phyloP scores from a whole-genome alignment of 2,888 invertebrate species.

The Sycophila texana region DNA sequence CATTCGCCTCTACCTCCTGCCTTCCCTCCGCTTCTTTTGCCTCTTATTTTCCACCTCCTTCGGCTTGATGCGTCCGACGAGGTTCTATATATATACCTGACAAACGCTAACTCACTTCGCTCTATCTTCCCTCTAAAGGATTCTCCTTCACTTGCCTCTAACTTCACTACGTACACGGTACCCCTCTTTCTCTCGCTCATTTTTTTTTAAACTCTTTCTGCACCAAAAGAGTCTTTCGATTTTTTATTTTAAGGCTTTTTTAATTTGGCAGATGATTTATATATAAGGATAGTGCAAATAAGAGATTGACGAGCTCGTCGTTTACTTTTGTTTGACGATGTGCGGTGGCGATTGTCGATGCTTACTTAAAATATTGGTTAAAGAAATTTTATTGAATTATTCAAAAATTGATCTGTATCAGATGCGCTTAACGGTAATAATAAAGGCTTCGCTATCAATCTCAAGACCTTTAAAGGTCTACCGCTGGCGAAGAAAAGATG shows the following conservation, averaged over 20 bases:
- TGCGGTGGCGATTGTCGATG: too few species aligned
- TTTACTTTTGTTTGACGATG: too few species aligned
- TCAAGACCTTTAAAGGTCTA: too few species aligned
- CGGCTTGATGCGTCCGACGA: conserved; percentile 49
- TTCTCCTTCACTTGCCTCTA: conserved; percentile 23
- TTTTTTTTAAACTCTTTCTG: neutral
- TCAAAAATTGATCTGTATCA: too few species aligned
- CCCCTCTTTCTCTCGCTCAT: too few species aligned
- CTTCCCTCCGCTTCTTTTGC: conserved; percentile 9
- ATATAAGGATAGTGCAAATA: neutral
- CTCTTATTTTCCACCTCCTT: conserved; percentile 24
- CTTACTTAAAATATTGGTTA: too few species aligned
- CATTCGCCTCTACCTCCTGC: conserved; percentile 17
- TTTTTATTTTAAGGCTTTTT: conserved; percentile 9
- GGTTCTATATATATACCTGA: conserved; percentile 29
- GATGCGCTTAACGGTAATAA: too few species aligned
- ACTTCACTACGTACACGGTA: neutral
- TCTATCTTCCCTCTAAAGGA: conserved; percentile 24
- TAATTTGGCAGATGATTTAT: conserved; percentile 14
- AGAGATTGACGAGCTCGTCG: neutral
- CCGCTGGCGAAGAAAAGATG: neutral
- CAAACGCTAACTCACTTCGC: conserved; percentile 37
- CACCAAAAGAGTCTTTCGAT: neutral
- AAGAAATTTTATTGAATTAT: too few species aligned
- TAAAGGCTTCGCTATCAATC: too few species aligned